Percentiles rank a stretch among this genome's conserved stretches.
Conservation (phyloP, 1,140 invertebrate species). For the Penaeus chinensis region DNA sequence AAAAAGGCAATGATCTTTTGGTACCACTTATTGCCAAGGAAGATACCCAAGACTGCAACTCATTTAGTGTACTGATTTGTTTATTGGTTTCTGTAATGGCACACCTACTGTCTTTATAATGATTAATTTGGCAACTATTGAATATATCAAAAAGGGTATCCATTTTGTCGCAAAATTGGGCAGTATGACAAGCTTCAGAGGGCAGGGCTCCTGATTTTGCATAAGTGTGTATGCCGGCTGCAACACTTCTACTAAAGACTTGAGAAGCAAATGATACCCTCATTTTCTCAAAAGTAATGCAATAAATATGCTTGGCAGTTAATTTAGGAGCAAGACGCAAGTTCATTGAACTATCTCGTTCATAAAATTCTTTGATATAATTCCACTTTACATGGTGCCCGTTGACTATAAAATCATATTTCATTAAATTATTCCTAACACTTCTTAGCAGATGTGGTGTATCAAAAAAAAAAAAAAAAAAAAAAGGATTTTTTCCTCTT, state of each 20-base stretch:
- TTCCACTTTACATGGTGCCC: background rate
- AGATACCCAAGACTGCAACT: background rate
- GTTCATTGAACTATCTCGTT: background rate
- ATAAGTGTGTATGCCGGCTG: conserved; percentile 23
- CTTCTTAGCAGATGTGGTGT: conserved; percentile 14
- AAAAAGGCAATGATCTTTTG: background rate
- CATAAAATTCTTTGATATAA: conserved; percentile 12
- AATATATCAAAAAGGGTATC: conserved; percentile 33
- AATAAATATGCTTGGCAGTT: conserved; percentile 20
- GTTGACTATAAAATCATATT: background rate
- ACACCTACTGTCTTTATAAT: conserved; percentile 19
- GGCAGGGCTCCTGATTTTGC: too few species aligned
- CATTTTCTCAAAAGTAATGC: conserved; percentile 30
- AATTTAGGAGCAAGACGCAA: background rate
- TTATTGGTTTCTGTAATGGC: background rate
- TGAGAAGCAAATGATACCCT: background rate
- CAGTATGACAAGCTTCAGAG: conserved; percentile 1
- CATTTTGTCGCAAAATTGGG: conserved; percentile 12
- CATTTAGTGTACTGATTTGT: background rate
- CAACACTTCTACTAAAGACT: conserved; percentile 11
- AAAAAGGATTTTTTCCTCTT: background rate
- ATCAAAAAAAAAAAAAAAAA: too few species aligned
- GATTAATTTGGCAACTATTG: conserved; percentile 8
- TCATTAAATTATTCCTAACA: conserved; percentile 12
- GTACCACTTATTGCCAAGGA: background rate